These are phyloP conservation scores for Lepidocyrtinus sp. DNA, from an alignment of 2,888 invertebrate genomes.

Conservation along the genomic window DNA sequence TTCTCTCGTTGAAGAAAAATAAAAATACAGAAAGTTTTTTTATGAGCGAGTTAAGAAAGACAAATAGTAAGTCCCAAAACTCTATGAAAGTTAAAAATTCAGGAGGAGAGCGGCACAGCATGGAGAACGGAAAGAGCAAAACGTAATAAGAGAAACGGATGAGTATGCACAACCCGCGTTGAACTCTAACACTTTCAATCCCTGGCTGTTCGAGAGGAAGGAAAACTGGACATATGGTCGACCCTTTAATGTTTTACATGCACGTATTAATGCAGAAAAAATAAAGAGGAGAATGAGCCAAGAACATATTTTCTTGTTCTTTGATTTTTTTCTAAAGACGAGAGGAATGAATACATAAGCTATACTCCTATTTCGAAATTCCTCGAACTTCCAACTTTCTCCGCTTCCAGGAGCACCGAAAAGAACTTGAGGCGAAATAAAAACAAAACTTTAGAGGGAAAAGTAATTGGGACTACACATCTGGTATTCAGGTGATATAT, in stretches of 20 bases:
- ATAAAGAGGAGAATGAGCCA: too few species aligned
- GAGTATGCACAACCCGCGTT: not conserved
- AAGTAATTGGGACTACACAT: conserved; percentile 18
- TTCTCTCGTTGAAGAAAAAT: too few species aligned
- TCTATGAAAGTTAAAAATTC: conserved; percentile 58
- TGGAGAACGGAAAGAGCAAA: not conserved
- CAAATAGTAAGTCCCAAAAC: conserved; percentile 61
- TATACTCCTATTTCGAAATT: not conserved
- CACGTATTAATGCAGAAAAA: too few species aligned
- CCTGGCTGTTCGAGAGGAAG: too few species aligned
- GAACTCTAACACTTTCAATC: not conserved
- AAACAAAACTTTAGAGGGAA: not conserved
- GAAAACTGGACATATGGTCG: not conserved
- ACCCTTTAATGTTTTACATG: not conserved
- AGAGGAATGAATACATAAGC: too few species aligned
- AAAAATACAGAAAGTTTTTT: not conserved
- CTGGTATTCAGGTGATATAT: conserved; percentile 58
- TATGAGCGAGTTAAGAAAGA: conserved; percentile 32
- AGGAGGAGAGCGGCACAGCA: conserved; percentile 44
- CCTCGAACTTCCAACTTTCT: not conserved
- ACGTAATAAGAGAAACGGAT: too few species aligned
- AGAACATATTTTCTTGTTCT: too few species aligned
- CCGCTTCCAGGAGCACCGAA: not conserved
- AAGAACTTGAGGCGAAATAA: not conserved
- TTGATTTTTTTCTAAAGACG: too few species aligned